phyloP scores from a whole-genome alignment of 2,888 invertebrate genomes.

The Melitaea athalia region DNA sequence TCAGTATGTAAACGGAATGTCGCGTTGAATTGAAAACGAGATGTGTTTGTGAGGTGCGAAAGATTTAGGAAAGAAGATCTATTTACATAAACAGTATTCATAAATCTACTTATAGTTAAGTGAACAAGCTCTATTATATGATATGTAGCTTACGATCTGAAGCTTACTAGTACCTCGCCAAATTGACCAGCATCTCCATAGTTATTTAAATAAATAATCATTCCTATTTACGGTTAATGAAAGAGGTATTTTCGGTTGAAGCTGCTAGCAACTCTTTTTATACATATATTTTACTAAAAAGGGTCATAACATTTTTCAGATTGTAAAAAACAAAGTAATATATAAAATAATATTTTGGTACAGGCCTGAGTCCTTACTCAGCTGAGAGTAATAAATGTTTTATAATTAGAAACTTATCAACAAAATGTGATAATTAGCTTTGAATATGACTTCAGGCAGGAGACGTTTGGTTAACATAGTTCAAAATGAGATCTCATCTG shows the following conservation, averaged over 20 bases:
- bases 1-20: constrained; percentile 68
- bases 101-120: constrained; percentile 65
- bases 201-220: constrained; percentile 28
- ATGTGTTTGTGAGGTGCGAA: constrained; percentile 62
- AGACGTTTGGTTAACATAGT: constrained; percentile 73
- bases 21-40: constrained; percentile 55
- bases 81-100: constrained; percentile 79
- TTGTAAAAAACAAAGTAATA: neutral
- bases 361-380: constrained; percentile 46
- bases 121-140: constrained; percentile 32
- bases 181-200: constrained; percentile 32
- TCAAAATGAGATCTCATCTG: constrained; percentile 81
- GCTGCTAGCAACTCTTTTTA: neutral
- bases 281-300: constrained; percentile 4
- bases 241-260: constrained; percentile 13
- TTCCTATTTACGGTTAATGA: constrained; percentile 25
- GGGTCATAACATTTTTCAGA: neutral
- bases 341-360: constrained; percentile 7
- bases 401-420: constrained; percentile 59
- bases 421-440: constrained; percentile 74
- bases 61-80: constrained; percentile 76
- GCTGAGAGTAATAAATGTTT: constrained; percentile 29
- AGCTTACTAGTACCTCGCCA: constrained; percentile 33
- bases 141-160: constrained; percentile 30
- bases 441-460: constrained; percentile 61